Base-by-base conservation (phyloP, 1,140 invertebrate genomes). In the Hycleus phaleratus region DNA sequence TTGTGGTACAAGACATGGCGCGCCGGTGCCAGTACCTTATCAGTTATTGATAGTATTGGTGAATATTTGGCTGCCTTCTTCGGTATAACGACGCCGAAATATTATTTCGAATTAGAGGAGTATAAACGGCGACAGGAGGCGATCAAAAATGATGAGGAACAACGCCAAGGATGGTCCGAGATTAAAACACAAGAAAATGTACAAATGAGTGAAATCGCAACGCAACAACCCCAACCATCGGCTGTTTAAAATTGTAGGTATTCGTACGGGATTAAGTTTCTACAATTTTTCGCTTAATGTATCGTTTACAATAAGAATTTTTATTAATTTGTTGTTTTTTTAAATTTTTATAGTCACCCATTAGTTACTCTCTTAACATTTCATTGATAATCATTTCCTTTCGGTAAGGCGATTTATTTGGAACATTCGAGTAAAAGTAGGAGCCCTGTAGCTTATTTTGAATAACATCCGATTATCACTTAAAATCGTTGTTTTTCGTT, bases 1-100 rank as follows among this genome's bases (percentile, higher is more conserved):
- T 74, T 88, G 18, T 81, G 80, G 54, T 81, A 89, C 68, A 82
- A 85, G 69, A 80, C 83, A n/a, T 76, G 75, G 67, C 76, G 76
- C 62, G 75, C 82, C 40, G 82, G 87, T n/a, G 72, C 65, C 7
- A 83, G 81, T 70, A 77, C 87, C 26, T 69, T 93, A 39, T 77
- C 82, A 70, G 88, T 81, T 40, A 88, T 90, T 60, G 93, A 96
- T 74, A 86, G 85, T 67, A 76, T 91, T 32, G 93, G 93, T 3
- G 92, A 94, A 73, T 81, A 81, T 32, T 70, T 95, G 26, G 91
- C 93, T 1, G 82, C 81, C 62, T 86, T 93, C 69, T 85, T 96
- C 70, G 93, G 92, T 2, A 95, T 96, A 46, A 95, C 93, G 6
- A 82, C 87, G 11, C 91, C 91, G 3, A 96, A 95, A 71, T 95